Percentiles rank a stretch among this genome's conserved stretches.
phyloP scores from a whole-genome alignment of 2,888 invertebrate species.

The Diachrysia chrysitis region DNA sequence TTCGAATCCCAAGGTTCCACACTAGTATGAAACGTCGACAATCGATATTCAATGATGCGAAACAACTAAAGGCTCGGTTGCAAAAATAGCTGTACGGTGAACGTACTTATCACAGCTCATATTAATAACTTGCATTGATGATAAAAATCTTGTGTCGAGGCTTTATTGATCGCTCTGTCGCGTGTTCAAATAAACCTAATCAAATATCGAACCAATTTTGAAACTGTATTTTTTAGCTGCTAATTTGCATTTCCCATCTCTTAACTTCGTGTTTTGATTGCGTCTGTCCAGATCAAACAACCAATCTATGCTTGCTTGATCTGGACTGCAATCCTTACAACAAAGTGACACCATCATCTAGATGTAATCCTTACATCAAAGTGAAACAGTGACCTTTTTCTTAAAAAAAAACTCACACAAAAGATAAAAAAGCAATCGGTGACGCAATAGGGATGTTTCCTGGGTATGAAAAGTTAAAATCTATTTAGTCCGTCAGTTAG shows the following conservation, averaged over 20 bases:
- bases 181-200: slow-evolving; percentile 20
- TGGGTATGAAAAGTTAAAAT: too few species aligned
- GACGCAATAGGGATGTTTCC: too few species aligned
- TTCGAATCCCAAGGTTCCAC: slow-evolving; percentile 3
- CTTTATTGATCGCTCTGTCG: slow-evolving; percentile 50
- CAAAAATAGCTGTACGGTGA: slow-evolving; percentile 42
- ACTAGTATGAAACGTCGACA: slow-evolving; percentile 15
- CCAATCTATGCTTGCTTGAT: not conserved
- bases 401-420: too few species aligned
- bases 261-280: too few species aligned
- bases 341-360: not conserved
- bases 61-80: slow-evolving; percentile 54
- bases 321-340: too few species aligned
- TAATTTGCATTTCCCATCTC: not conserved
- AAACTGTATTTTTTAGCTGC: not conserved
- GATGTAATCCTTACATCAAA: not conserved
- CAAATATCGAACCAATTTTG: not conserved
- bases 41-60: slow-evolving; percentile 52
- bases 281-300: too few species aligned
- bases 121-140: slow-evolving; percentile 59
- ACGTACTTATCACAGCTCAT: slow-evolving; percentile 57
- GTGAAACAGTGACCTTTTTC: too few species aligned
- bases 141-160: slow-evolving; percentile 58
- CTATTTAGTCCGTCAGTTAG: too few species aligned
- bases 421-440: too few species aligned